phyloP scores from a whole-genome alignment of 2,888 invertebrate species.

The Drosophila anomalata region DNA sequence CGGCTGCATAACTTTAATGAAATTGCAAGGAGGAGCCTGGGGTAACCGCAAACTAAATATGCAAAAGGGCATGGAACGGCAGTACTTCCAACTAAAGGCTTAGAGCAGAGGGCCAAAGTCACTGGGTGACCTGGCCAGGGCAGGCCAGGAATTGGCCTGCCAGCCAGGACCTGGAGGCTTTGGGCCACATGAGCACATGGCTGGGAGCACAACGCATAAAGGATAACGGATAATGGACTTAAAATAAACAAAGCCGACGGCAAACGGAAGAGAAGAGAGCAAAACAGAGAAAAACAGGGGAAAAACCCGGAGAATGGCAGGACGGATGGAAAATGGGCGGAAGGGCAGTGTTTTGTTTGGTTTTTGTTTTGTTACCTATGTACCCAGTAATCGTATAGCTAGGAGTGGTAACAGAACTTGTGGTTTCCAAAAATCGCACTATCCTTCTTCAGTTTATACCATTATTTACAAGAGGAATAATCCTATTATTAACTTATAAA shows the following conservation, averaged over 20 bases:
- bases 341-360: conserved; percentile 22
- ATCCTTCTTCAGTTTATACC: no score
- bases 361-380: conserved; percentile 25
- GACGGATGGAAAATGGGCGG: conserved; percentile 22
- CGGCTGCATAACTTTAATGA: conserved; percentile 66
- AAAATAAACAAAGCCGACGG: conserved; percentile 57
- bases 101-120: conserved; percentile 32
- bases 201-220: conserved; percentile 36
- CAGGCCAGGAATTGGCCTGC: conserved; percentile 21
- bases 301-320: conserved; percentile 3
- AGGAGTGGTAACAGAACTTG: not conserved
- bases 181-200: conserved; percentile 30
- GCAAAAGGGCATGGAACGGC: conserved; percentile 38
- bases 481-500: not conserved
- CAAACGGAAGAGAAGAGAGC: conserved; percentile 33
- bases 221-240: conserved; percentile 67
- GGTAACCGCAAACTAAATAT: conserved; percentile 47
- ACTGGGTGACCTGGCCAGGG: conserved; percentile 18
- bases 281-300: conserved; percentile 21
- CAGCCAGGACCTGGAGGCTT: conserved; percentile 24
- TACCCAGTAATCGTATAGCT: conserved; percentile 33
- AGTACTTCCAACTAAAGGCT: conserved; percentile 24
- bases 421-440: not conserved
- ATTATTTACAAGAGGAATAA: not conserved
- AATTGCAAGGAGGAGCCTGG: conserved; percentile 43